Evolutionary conservation across 2,888 invertebrate species (phyloP).

Genomic region (Hirtodrosophila alboralis): DNA sequence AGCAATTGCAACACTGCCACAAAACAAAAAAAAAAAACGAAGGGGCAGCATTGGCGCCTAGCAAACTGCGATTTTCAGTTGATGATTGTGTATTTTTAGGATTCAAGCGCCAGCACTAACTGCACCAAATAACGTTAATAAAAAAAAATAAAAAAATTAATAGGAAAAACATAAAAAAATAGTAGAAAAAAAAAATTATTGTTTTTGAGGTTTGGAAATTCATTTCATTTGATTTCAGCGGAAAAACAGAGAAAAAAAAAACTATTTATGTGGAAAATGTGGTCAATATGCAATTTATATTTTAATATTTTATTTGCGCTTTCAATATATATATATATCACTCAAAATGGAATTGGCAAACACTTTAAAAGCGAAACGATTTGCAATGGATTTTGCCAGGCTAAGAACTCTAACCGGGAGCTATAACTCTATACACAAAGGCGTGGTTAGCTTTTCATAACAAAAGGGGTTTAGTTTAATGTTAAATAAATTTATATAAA

Average conservation of each 20-base stretch:
- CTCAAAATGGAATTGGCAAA: constrained; percentile 22
- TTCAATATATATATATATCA: constrained; percentile 9
- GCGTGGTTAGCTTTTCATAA: too few species aligned
- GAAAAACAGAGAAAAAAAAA: constrained; percentile 6
- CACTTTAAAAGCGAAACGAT: constrained; percentile 3
- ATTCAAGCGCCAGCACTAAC: not conserved
- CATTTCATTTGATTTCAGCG: constrained; percentile 39
- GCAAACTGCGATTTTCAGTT: constrained; percentile 28
- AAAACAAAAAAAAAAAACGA: not conserved
- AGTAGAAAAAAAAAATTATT: constrained; percentile 28
- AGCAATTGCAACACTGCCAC: constrained; percentile 61
- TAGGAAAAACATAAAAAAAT: constrained; percentile 6
- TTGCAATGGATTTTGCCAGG: constrained; percentile 22
- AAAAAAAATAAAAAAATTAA: too few species aligned
- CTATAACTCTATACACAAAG: too few species aligned
- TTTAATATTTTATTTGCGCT: constrained; percentile 20
- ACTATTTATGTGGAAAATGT: constrained; percentile 57
- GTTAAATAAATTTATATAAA: too few species aligned
- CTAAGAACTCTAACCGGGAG: too few species aligned
- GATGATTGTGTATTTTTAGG: constrained; percentile 32
- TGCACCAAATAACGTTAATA: too few species aligned
- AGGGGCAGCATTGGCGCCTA: not conserved
- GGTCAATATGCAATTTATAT: constrained; percentile 55
- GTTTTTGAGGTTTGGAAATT: constrained; percentile 50
- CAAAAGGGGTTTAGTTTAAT: too few species aligned